Evolutionary conservation across 2,888 invertebrate genomes (phyloP).

Genomic region (Plagiodera versicolora): DNA sequence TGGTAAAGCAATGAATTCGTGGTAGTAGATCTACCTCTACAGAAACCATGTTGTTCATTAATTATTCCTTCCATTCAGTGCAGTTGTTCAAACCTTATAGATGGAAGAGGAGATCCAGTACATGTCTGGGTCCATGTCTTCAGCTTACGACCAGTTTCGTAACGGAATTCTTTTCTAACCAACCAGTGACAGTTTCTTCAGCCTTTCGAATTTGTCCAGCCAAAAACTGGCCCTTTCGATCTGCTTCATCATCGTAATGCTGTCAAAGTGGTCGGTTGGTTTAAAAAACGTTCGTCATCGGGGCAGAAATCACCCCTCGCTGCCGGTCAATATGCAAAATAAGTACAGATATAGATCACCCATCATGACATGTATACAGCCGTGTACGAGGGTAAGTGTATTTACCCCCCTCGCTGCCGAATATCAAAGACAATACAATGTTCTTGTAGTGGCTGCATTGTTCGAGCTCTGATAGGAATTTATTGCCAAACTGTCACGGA

Average conservation of each 20-base stretch:
- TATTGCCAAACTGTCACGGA: conserved; percentile 47
- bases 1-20: no score
- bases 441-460: conserved; percentile 38
- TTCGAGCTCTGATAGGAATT: conserved; percentile 50
- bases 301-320: conserved; percentile 25
- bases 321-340: conserved; percentile 40
- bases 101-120: no score
- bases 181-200: neutral
- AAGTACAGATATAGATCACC: conserved; percentile 34
- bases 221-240: neutral
- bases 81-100: no score
- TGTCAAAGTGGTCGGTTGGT: conserved; percentile 5
- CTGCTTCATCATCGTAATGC: neutral
- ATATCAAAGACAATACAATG: conserved; percentile 36
- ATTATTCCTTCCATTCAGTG: no score
- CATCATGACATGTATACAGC: conserved; percentile 24
- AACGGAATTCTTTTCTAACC: no score
- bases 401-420: conserved; percentile 22
- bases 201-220: neutral
- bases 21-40: no score
- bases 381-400: conserved; percentile 16
- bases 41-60: no score
- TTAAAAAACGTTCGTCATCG: conserved; percentile 27
- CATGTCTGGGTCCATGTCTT: no score
- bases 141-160: no score